Conservation (phyloP, 2,888 invertebrate genomes). For the Erynnis tages region DNA sequence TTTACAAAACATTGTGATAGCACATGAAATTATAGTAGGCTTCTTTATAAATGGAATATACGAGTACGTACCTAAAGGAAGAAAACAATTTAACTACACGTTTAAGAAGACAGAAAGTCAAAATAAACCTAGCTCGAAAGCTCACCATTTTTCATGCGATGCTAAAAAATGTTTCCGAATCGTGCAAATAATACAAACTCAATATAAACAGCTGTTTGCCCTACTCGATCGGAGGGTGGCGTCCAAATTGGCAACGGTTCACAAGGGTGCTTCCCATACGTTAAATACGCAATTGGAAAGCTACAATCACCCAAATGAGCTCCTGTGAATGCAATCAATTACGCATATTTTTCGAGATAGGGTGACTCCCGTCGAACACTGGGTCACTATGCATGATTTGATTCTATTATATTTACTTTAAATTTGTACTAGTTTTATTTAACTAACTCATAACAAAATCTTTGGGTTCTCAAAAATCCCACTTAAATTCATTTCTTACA, state of each 20-base stretch:
- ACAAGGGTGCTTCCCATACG: constrained; percentile 73
- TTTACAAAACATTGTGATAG: too few relatives aligned
- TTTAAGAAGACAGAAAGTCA: not conserved
- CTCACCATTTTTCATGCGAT: not conserved
- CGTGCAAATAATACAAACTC: constrained; percentile 57
- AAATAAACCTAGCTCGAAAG: not conserved
- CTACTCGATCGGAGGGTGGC: constrained; percentile 46
- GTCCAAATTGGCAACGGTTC: constrained; percentile 73
- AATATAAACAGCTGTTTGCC: constrained; percentile 59
- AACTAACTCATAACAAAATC: too few relatives aligned
- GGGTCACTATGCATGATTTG: constrained; percentile 46
- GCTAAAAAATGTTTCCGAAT: constrained; percentile 43
- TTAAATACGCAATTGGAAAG: constrained; percentile 76
- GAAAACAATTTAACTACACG: not conserved
- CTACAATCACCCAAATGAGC: constrained; percentile 78
- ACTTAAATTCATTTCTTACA: constrained; percentile 7
- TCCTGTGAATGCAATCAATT: constrained; percentile 75
- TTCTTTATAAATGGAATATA: too few relatives aligned
- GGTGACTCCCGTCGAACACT: constrained; percentile 49
- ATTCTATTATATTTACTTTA: not conserved
- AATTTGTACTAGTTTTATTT: too few relatives aligned
- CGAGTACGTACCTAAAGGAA: too few relatives aligned
- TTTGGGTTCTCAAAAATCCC: not conserved
- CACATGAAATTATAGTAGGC: too few relatives aligned
- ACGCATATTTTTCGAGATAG: constrained; percentile 63